Conservation (phyloP, 2,888 invertebrate genomes). For the Argyresthia albistria region DNA sequence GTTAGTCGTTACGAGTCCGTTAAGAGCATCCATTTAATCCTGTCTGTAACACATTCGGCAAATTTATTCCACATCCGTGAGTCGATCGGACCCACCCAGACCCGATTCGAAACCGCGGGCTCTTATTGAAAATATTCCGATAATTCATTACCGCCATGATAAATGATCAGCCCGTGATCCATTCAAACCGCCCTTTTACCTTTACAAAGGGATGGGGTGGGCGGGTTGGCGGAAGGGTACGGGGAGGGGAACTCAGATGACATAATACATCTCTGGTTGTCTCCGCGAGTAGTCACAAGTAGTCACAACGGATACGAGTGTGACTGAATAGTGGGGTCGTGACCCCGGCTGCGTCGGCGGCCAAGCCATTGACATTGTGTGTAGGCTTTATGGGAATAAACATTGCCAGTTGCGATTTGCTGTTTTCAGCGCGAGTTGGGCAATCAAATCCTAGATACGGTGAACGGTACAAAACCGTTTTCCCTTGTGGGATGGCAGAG, state of each 20-base stretch:
- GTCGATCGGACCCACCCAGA: background rate
- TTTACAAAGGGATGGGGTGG: slow-evolving; percentile 44
- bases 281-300: slow-evolving; percentile 16
- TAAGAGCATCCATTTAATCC: background rate
- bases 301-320: slow-evolving; percentile 29
- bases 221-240: slow-evolving; percentile 24
- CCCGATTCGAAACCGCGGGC: slow-evolving; percentile 12
- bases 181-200: slow-evolving; percentile 66
- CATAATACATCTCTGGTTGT: slow-evolving; percentile 62
- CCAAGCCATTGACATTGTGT: slow-evolving; percentile 7
- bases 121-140: slow-evolving; percentile 55
- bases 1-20: background rate
- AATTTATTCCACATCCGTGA: background rate
- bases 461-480: slow-evolving; percentile 38
- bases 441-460: background rate
- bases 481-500: too few species aligned
- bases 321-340: slow-evolving; percentile 16
- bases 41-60: background rate
- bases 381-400: background rate
- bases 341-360: slow-evolving; percentile 4
- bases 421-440: background rate
- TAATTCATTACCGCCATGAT: slow-evolving; percentile 68
- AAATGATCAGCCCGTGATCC: slow-evolving; percentile 51
- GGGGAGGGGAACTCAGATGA: slow-evolving; percentile 47
- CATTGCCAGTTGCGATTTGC: background rate